Evolutionary conservation across 2,113 vertebrate genomes (phyloP).

Genomic region (Microtus ochrogaster): DNA sequence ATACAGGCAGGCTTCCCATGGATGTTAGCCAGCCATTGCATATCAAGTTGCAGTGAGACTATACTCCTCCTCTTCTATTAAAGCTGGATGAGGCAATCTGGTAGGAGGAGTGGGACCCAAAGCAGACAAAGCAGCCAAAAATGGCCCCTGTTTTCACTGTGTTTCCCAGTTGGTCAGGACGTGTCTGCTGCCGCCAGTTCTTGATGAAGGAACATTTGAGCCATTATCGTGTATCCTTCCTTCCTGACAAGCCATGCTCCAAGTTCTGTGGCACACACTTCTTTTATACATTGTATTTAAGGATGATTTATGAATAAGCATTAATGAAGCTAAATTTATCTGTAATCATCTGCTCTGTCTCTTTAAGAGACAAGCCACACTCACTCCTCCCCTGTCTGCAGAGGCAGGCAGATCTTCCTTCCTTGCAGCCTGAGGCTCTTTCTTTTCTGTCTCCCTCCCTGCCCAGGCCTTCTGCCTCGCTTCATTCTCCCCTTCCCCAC

Average conservation of each 20-base stretch:
- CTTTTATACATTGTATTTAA: conserved; percentile 96
- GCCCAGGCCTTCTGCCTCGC: too few relatives aligned
- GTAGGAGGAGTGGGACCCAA: neutral
- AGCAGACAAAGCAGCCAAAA: neutral
- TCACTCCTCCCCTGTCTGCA: too few relatives aligned
- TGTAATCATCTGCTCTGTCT: too few relatives aligned
- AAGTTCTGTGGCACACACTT: conserved; percentile 94
- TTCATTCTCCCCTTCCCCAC: too few relatives aligned
- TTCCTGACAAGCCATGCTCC: conserved; percentile 88
- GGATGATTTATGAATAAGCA: conserved; percentile 94
- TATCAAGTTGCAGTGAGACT: neutral
- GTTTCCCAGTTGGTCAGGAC: neutral
- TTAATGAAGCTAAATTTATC: conserved; percentile 95
- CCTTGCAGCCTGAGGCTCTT: too few relatives aligned
- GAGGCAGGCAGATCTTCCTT: too few relatives aligned
- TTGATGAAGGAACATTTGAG: conserved; percentile 68
- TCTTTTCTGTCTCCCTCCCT: too few relatives aligned
- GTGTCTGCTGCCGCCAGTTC: neutral
- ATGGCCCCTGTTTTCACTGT: neutral
- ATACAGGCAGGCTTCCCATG: too few relatives aligned
- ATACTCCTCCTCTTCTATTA: neutral
- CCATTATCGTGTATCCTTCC: conserved; percentile 86
- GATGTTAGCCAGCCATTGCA: neutral
- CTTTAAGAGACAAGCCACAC: too few relatives aligned
- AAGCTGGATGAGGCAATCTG: neutral